Percentiles rank a stretch among this genome's conserved stretches.
Evolutionary conservation across 2,888 invertebrate genomes (phyloP).

Genomic region (Cotesia congregata): DNA sequence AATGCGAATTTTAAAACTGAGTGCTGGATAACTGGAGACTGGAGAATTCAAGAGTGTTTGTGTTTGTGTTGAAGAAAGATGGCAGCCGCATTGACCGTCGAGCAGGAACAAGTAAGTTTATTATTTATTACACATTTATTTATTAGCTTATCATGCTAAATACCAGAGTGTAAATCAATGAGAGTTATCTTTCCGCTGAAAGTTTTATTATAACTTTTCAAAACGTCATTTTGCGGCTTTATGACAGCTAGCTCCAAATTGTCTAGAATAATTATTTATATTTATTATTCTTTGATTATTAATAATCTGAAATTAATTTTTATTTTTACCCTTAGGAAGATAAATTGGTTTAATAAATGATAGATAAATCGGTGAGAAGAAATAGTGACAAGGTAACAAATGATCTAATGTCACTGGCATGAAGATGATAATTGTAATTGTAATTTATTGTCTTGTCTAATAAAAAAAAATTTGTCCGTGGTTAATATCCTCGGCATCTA

Average conservation of each 20-base stretch:
- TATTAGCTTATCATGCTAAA: too few relatives aligned
- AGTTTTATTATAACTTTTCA: too few relatives aligned
- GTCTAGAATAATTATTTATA: too few relatives aligned
- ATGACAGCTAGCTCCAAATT: too few relatives aligned
- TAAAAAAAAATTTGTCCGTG: constrained; percentile 12
- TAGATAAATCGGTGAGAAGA: not conserved
- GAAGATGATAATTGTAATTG: not conserved
- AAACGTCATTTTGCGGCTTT: too few relatives aligned
- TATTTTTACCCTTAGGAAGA: too few relatives aligned
- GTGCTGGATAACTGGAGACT: not conserved
- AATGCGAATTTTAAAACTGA: not conserved
- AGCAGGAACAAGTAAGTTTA: constrained; percentile 83
- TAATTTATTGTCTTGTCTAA: not conserved
- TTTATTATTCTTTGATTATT: too few relatives aligned
- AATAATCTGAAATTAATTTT: too few relatives aligned
- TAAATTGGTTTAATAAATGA: not conserved
- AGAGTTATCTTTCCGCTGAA: too few relatives aligned
- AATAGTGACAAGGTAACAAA: not conserved
- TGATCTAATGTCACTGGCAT: not conserved
- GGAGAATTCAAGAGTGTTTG: constrained; percentile 7
- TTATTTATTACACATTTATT: constrained; percentile 47
- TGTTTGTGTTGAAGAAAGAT: constrained; percentile 68
- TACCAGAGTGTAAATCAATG: too few relatives aligned
- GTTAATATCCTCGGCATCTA: not conserved
- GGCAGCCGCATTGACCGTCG: constrained; percentile 83